phyloP scores from a whole-genome alignment of 2,113 vertebrate genomes.

The Sinocyclocheilus grahami region DNA sequence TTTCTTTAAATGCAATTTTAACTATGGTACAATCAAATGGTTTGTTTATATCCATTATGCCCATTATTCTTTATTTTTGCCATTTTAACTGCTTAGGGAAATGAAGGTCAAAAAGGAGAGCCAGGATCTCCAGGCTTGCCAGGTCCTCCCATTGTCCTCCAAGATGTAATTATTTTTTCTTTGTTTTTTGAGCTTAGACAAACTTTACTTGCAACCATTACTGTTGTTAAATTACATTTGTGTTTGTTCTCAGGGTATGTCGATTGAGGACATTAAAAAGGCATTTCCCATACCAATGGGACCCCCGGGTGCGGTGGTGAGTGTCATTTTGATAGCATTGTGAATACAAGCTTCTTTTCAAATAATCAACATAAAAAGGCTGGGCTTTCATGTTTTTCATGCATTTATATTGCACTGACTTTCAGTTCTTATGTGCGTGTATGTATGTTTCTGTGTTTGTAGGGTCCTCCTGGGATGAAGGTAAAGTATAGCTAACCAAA shows the following conservation, averaged over 20 bases:
- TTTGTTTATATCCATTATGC: neutral
- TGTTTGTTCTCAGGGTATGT: slow-evolving; percentile 64
- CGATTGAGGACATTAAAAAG: slow-evolving; percentile 70
- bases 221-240: neutral
- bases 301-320: slow-evolving; percentile 74
- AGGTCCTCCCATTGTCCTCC: slow-evolving; percentile 69
- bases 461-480: slow-evolving; percentile 76
- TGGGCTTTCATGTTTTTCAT: slow-evolving; percentile 49
- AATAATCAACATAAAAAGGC: neutral
- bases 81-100: slow-evolving; percentile 64
- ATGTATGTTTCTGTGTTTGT: slow-evolving; percentile 31
- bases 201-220: too few relatives aligned
- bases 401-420: neutral
- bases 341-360: neutral
- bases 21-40: neutral
- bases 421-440: neutral
- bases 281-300: slow-evolving; percentile 75
- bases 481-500: slow-evolving; percentile 58
- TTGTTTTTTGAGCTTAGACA: neutral
- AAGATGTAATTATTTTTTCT: slow-evolving; percentile 64
- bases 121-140: slow-evolving; percentile 75
- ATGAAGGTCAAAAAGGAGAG: slow-evolving; percentile 75
- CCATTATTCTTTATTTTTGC: neutral
- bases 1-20: neutral
- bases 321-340: slow-evolving; percentile 32